A percentile compares a stretch with the other conserved stretches of the same genome.
These are phyloP conservation scores for Drosophila saltans DNA, from an alignment of 1,140 invertebrate species.

Conservation along the genomic window DNA sequence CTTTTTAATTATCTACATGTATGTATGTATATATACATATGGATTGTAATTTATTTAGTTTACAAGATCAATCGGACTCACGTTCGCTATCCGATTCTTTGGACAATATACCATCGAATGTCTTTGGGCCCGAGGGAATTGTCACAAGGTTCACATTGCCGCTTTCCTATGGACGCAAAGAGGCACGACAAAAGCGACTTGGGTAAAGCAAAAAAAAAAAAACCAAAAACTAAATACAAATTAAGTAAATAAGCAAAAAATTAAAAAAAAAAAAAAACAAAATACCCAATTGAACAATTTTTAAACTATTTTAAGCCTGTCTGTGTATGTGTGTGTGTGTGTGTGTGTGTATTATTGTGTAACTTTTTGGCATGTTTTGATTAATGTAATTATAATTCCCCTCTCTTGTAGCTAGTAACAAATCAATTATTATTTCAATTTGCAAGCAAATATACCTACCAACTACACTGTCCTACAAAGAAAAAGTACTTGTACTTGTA, in stretches of 20 bases:
- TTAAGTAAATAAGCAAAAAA: constrained; percentile 22
- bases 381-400: not conserved
- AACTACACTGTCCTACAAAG: not conserved
- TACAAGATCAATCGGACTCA: constrained; percentile 83
- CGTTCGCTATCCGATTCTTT: constrained; percentile 83
- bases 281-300: not conserved
- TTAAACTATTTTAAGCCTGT: constrained; percentile 17
- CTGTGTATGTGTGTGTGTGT: constrained; percentile 14
- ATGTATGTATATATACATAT: constrained; percentile 33
- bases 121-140: constrained; percentile 83
- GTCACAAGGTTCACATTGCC: constrained; percentile 86
- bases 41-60: constrained; percentile 82
- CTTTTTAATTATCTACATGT: constrained; percentile 21
- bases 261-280: constrained; percentile 3
- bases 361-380: constrained; percentile 28
- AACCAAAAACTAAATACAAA: constrained; percentile 21
- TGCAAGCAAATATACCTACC: not conserved
- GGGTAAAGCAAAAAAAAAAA: constrained; percentile 83
- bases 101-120: constrained; percentile 83
- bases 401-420: not conserved
- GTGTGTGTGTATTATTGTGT: constrained; percentile 31
- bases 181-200: constrained; percentile 86
- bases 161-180: constrained; percentile 86
- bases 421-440: too few species aligned
- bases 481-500: not conserved